Evolutionary conservation across 2,113 vertebrate genomes (phyloP), one percentile per base, ranked within the genome.

Genomic region (Clarias gariepinus): DNA sequence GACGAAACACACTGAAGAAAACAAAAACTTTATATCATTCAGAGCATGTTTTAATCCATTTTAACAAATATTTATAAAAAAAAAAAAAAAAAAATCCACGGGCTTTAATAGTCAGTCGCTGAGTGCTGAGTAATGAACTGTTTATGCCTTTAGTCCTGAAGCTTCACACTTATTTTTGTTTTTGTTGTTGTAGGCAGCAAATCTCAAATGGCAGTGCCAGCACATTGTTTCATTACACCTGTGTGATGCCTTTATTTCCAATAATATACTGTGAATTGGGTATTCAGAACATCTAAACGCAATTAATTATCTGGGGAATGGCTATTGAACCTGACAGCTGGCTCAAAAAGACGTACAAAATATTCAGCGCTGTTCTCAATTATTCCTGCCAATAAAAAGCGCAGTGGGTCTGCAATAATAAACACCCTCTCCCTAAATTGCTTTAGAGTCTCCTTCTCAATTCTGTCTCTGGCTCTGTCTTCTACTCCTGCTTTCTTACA

Each of bases 261-360:
- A 91, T 85, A 77, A 90, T 83, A 90, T 91, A 85, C 89, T 36
- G 33, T 82, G 90, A 91, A 91, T 91, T 12, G 30, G 53, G 68
- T 57, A 85, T 58, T 82, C 87, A 86, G 60, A 61, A 61, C 88
- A 85, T 87, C 88, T 23, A 53, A 86, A 66, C 87, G 61, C 84
- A 90, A 90, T 86, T 78, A 73, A 58, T 82, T 87, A 77, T 88
- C 85, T 81, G 60, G 76, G 76, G 88, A 91, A 66, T 66, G 60
- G 9, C 58, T 85, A 89, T 90, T 78, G 33, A 80, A 61, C 80
- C 28, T 84, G 84, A 91, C 89, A 82, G 89, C 84, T 81, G 63
- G 68, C 10, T 52, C 25, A 18, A 66, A 83, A 85, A 73, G 85
- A 88, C 55, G 47, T 81, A 85, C 88, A 16, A 71, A 78, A 83